phyloP scores from a whole-genome alignment of 53 echinoderm and acorn worm genomes.

The Crossaster papposus region DNA sequence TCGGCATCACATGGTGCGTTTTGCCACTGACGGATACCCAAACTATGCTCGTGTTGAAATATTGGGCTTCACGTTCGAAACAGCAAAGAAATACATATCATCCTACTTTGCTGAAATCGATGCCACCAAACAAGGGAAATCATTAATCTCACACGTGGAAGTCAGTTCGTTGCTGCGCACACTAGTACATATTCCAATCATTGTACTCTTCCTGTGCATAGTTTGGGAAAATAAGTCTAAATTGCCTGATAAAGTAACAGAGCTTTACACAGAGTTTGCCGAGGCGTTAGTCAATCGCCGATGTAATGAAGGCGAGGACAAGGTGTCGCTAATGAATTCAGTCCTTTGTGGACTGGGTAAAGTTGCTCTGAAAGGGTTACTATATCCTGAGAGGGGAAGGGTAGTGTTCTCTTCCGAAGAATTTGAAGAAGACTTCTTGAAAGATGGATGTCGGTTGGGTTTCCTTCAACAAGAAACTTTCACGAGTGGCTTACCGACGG shows the following conservation, averaged over 20 bases:
- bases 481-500: background rate
- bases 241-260: background rate
- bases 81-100: background rate
- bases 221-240: constrained; percentile 8
- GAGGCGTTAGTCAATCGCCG: background rate
- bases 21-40: background rate
- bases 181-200: background rate
- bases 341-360: background rate
- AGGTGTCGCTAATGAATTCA: background rate
- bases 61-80: background rate
- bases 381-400: background rate
- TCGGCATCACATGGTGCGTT: background rate
- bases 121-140: background rate
- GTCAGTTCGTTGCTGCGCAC: background rate
- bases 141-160: background rate
- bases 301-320: too few species aligned
- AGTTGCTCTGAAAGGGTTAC: background rate
- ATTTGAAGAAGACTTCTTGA: background rate
- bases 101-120: background rate
- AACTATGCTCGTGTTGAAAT: background rate
- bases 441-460: constrained; percentile 12
- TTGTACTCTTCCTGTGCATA: background rate
- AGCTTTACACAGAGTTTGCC: background rate
- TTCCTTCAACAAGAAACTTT: constrained; percentile 15
- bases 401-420: background rate